Evolutionary conservation across 2,797 vertebrate genomes (phyloP), one percentile per base, ranked within the genome.

Genomic region (Hyperoplus lanceolatus): DNA sequence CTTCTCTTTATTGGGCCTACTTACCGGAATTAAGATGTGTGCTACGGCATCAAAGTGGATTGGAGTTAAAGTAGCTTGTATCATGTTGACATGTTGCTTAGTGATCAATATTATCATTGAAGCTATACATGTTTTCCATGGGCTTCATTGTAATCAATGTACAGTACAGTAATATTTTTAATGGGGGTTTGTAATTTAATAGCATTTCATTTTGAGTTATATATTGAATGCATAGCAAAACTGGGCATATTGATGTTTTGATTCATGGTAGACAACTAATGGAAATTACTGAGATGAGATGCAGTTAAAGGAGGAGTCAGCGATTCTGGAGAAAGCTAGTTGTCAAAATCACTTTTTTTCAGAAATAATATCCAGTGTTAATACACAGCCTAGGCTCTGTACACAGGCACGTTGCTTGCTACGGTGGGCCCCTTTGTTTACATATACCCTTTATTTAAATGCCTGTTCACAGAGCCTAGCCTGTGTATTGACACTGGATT

Each of bases 1-100:
- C 63, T 51, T 75, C 46, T 71, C 48, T 82, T 90, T 86, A 86
- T 73, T 79, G 74, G 60, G n/a, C 6, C 41, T 65, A 53, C 48
- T 84, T 68, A 68, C 50, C 48, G 58, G 38, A 68, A 82, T 67
- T 46, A 58, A 64, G 51, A 72, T 70, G 61, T 79, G 62, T 70
- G 66, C 67, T 61, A 11, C 5, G 18, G 66, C 65, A 14, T 53
- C 59, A 16, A 73, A 81, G 65, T 73, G 58, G 66, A 80, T 73
- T 59, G 61, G 58, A 77, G 73, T 61, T 60, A 18, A 21, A 61
- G 53, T 1, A 9, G 39, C 49, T 45, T 18, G 53, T 51, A 46
- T 65, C 57, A 43, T 8, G n/a, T 16, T 68, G 43, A 36, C 45
- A 29, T 29, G 29, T 29, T 42, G 76, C 64, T 7, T 2, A 48